Percentiles rank a stretch among this genome's conserved stretches.
Evolutionary conservation across 2,888 invertebrate species (phyloP).

Genomic region (Ichneumoninae sp.): DNA sequence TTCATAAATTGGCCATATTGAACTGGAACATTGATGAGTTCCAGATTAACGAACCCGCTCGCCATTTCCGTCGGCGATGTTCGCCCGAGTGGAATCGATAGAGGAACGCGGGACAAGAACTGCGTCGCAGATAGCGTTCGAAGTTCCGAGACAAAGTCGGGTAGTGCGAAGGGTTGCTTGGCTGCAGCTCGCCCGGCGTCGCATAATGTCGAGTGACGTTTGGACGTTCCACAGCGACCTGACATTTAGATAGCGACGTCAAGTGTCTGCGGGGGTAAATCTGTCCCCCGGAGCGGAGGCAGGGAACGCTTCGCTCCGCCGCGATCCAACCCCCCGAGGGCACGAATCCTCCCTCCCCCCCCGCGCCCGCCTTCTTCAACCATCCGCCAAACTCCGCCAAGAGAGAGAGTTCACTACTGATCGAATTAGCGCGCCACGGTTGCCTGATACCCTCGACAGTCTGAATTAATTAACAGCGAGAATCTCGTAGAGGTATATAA

Average conservation of each 20-base stretch:
- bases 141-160: conserved; percentile 65
- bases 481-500: conserved; percentile 74
- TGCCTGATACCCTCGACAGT: conserved; percentile 82
- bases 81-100: conserved; percentile 49
- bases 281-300: conserved; percentile 78
- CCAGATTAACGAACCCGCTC: neutral
- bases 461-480: conserved; percentile 83
- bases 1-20: neutral
- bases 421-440: conserved; percentile 83
- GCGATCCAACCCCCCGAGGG: conserved; percentile 53
- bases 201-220: conserved; percentile 78
- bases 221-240: conserved; percentile 76
- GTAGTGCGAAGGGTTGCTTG: conserved; percentile 61
- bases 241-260: conserved; percentile 83
- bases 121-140: conserved; percentile 34
- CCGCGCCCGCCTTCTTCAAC: conserved; percentile 54
- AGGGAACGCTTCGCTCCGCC: conserved; percentile 60
- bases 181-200: conserved; percentile 57
- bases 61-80: conserved; percentile 39
- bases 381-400: conserved; percentile 71
- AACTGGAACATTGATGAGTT: neutral
- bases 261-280: conserved; percentile 81
- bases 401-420: conserved; percentile 81
- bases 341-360: conserved; percentile 53
- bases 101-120: conserved; percentile 2